A percentile compares a stretch with the other conserved stretches of the same genome.
Evolutionary conservation across 2,113 vertebrate species (phyloP).

Genomic region (Pterocles burchelli): DNA sequence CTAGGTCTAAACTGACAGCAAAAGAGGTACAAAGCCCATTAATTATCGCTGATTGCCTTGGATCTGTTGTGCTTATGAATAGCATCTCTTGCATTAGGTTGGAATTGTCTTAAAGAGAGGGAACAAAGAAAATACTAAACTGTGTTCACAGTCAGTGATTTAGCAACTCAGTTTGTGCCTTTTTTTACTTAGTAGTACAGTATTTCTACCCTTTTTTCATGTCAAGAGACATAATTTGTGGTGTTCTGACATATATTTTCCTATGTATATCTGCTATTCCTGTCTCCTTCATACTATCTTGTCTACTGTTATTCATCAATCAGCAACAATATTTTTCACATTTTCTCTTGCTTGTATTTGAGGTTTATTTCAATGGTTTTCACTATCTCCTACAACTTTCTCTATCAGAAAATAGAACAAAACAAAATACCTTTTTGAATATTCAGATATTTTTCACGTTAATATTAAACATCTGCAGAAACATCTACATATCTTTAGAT

Average conservation of each 20-base stretch:
- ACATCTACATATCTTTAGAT: background rate
- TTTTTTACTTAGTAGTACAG: background rate
- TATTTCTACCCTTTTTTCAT: background rate
- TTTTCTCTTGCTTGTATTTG: background rate
- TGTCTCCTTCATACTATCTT: background rate
- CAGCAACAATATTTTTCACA: background rate
- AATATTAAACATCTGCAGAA: background rate
- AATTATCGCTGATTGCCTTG: background rate
- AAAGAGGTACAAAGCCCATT: background rate
- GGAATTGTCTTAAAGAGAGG: background rate
- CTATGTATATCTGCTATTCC: background rate
- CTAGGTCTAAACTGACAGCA: background rate
- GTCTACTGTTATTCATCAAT: background rate
- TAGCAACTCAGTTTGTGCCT: accelerated
- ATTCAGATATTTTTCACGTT: background rate
- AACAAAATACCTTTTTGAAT: background rate
- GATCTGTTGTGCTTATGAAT: background rate
- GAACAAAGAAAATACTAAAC: background rate
- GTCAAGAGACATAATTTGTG: background rate
- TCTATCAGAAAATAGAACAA: background rate
- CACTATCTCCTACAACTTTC: background rate
- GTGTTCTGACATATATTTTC: background rate
- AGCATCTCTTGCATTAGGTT: background rate
- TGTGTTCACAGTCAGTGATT: background rate
- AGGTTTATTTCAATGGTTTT: background rate